phyloP scores from a whole-genome alignment of 1,140 invertebrate species.

The Camponotus pennsylvanicus region DNA sequence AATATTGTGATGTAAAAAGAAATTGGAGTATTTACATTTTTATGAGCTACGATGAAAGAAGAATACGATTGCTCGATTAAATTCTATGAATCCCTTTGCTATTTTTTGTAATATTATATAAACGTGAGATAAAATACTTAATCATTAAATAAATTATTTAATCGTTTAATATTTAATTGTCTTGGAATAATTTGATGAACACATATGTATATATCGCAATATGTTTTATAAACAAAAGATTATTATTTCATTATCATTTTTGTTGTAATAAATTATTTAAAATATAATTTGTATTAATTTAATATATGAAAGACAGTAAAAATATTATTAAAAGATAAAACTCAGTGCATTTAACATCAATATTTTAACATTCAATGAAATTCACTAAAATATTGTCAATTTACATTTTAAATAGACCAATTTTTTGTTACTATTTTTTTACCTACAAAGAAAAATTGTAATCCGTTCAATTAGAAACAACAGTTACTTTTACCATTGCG shows the following conservation, averaged over 20 bases:
- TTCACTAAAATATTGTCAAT: background rate
- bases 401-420: background rate
- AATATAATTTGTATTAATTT: background rate
- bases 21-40: background rate
- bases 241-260: background rate
- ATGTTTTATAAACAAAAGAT: background rate
- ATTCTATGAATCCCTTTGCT: background rate
- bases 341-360: background rate
- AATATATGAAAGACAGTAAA: background rate
- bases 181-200: background rate
- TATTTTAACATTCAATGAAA: background rate
- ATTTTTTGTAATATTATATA: background rate
- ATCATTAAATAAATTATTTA: background rate
- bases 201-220: background rate
- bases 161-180: background rate
- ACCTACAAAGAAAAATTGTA: background rate
- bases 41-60: background rate
- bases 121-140: background rate
- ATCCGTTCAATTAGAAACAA: background rate
- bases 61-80: background rate
- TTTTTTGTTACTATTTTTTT: background rate
- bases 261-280: background rate
- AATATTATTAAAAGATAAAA: background rate
- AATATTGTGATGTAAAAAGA: background rate
- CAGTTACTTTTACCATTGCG: constrained; percentile 3